Conservation (phyloP, 37 sponge, comb jelly and placozoan species). For the Petrosia ficiformis region DNA sequence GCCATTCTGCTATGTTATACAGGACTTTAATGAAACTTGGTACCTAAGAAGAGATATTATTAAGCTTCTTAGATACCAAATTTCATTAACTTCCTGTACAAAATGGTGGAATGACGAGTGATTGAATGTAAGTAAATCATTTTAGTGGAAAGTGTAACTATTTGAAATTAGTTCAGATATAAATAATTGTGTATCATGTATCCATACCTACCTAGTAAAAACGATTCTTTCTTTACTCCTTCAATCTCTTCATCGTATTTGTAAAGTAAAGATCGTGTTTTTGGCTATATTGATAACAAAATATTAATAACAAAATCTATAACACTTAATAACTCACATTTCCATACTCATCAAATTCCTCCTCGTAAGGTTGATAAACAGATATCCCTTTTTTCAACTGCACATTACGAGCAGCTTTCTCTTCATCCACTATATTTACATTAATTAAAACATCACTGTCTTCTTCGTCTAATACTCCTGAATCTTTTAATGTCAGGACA, state of each 20-base stretch:
- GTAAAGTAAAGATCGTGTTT: slow-evolving; percentile 32
- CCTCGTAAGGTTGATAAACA: slow-evolving; percentile 79
- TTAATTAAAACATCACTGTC: slow-evolving; percentile 82
- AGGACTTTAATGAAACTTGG: too few species aligned
- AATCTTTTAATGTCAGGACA: slow-evolving; percentile 72
- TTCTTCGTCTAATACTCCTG: slow-evolving; percentile 75
- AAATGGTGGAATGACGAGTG: too few species aligned
- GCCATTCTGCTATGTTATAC: too few species aligned
- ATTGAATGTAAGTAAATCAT: too few species aligned
- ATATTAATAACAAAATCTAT: neutral
- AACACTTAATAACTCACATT: slow-evolving; percentile 47
- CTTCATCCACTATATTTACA: slow-evolving; percentile 78
- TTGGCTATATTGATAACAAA: neutral
- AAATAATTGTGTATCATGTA: too few species aligned
- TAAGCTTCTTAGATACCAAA: too few species aligned
- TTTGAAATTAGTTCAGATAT: too few species aligned
- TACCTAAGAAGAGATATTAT: too few species aligned
- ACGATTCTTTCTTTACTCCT: slow-evolving; percentile 69
- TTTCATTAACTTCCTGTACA: too few species aligned
- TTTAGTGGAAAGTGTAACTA: too few species aligned
- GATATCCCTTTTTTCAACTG: slow-evolving; percentile 62
- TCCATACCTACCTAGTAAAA: slow-evolving; percentile 65
- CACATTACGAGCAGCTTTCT: slow-evolving; percentile 71
- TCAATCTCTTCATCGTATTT: slow-evolving; percentile 96
- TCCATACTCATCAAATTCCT: slow-evolving; percentile 85